Conservation (phyloP, 2,888 invertebrate species). For the Siphonodentalium dalli region DNA sequence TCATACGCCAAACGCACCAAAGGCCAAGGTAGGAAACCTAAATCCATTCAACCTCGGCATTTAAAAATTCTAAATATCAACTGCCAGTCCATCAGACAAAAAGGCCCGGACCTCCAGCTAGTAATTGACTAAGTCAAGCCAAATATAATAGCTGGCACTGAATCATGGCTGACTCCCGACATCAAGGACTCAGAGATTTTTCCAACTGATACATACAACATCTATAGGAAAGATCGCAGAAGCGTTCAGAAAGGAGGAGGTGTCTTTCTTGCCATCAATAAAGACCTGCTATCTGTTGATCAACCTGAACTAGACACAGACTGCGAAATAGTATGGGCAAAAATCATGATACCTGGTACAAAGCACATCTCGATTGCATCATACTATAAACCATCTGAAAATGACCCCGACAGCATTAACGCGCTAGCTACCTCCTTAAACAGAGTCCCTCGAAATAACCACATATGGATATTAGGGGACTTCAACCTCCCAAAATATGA, state of each 20-base stretch:
- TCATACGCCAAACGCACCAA: too few relatives aligned
- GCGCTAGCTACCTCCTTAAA: slow-evolving; percentile 2
- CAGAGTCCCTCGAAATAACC: slow-evolving; percentile 6
- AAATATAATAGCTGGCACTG: slow-evolving; percentile 10
- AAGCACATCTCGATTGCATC: neutral
- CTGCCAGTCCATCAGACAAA: slow-evolving; percentile 8
- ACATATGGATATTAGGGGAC: slow-evolving; percentile 8
- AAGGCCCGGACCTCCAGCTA: slow-evolving; percentile 12
- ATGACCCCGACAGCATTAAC: neutral
- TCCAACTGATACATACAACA: neutral
- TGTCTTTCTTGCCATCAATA: slow-evolving; percentile 11
- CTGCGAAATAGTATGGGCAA: slow-evolving; percentile 4
- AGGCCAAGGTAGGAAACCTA: too few relatives aligned
- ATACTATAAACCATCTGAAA: slow-evolving; percentile 13
- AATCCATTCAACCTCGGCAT: too few relatives aligned
- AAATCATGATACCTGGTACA: neutral
- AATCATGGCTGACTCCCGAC: slow-evolving; percentile 21
- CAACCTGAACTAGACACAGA: slow-evolving; percentile 10
- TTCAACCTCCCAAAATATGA: neutral
- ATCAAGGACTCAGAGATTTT: slow-evolving; percentile 12
- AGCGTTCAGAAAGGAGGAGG: slow-evolving; percentile 7
- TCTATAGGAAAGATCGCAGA: neutral
- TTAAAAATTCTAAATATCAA: too few relatives aligned
- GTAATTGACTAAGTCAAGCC: slow-evolving; percentile 11
- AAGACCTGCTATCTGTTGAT: neutral